A percentile compares a stretch with the other conserved stretches of the same genome.
phyloP scores from a whole-genome alignment of 2,888 invertebrate genomes.

The Sarcophaga carnaria region DNA sequence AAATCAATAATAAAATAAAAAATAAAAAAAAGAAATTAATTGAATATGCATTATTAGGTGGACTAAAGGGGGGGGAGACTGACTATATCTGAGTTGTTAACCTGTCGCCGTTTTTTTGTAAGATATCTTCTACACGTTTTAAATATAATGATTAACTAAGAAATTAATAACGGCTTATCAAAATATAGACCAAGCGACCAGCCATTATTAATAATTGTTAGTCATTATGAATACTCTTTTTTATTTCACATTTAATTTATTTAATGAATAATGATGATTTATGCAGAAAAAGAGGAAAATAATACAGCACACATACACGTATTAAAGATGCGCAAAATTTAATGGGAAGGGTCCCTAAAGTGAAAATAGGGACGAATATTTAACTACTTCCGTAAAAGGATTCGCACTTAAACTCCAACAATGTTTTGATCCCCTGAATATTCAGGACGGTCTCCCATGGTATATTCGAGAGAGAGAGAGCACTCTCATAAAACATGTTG shows the following conservation, averaged over 20 bases:
- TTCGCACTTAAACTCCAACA: too few relatives aligned
- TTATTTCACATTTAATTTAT: not conserved
- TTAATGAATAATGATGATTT: slow-evolving; percentile 3
- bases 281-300: not conserved
- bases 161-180: not conserved
- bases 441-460: too few relatives aligned
- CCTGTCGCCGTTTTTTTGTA: not conserved
- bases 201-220: not conserved
- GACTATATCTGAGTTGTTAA: not conserved
- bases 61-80: not conserved
- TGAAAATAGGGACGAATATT: too few relatives aligned
- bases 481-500: too few relatives aligned
- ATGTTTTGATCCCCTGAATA: too few relatives aligned
- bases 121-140: not conserved
- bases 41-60: not conserved
- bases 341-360: too few relatives aligned
- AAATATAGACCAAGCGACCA: too few relatives aligned
- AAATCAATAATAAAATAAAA: slow-evolving; percentile 18
- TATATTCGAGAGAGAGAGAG: too few relatives aligned
- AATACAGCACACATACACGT: too few relatives aligned
- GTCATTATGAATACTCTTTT: slow-evolving; percentile 13
- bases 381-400: too few relatives aligned
- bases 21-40: not conserved
- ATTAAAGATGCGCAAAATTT: too few relatives aligned
- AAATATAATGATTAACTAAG: not conserved